These are phyloP conservation scores for Cephus pulcher DNA, from an alignment of 2,888 invertebrate genomes.

Conservation along the genomic window DNA sequence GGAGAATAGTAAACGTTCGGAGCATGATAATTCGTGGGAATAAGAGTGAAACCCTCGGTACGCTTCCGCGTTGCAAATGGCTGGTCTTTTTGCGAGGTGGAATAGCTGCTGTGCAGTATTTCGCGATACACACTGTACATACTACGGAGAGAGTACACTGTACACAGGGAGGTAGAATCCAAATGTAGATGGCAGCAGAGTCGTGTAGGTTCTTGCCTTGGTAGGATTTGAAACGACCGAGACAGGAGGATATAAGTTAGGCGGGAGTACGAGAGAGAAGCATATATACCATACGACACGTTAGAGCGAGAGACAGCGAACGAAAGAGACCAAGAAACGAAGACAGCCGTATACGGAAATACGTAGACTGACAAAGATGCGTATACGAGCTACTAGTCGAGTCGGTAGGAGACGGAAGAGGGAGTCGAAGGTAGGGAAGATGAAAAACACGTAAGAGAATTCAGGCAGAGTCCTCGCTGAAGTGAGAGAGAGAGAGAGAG, in stretches of 20 bases:
- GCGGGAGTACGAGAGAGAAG: background rate
- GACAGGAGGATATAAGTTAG: background rate
- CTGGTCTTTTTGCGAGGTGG: background rate
- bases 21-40: slow-evolving; percentile 44
- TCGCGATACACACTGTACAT: background rate
- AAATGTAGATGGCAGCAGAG: background rate
- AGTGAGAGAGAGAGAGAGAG: background rate
- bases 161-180: background rate
- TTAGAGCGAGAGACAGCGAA: slow-evolving; percentile 1
- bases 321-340: slow-evolving; percentile 5
- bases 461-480: background rate
- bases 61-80: background rate
- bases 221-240: slow-evolving; percentile 2
- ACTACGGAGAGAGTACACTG: background rate
- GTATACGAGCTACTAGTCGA: background rate
- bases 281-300: background rate
- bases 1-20: background rate
- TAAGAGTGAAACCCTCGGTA: slow-evolving; percentile 45
- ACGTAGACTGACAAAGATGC: slow-evolving; percentile 4
- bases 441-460: background rate
- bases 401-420: background rate
- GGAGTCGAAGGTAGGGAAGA: background rate
- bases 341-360: slow-evolving; percentile 9
- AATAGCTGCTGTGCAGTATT: background rate
- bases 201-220: background rate